Evolutionary conservation across 2,797 vertebrate species (phyloP).

Genomic region (Acipenser ruthenus): DNA sequence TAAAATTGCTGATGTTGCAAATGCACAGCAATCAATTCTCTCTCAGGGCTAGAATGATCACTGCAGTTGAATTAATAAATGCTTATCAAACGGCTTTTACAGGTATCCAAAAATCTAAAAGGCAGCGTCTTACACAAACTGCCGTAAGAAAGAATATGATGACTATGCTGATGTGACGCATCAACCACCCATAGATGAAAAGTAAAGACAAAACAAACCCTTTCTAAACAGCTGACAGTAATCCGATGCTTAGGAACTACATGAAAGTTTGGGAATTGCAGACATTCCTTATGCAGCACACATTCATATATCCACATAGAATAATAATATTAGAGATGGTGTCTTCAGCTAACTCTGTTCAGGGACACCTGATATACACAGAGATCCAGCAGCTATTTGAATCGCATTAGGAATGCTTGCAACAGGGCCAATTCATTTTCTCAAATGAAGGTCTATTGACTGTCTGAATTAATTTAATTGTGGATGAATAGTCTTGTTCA

Average conservation of each 20-base stretch:
- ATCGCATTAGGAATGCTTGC: neutral
- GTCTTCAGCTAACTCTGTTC: neutral
- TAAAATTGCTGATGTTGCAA: neutral
- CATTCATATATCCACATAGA: constrained; percentile 13
- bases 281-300: constrained; percentile 42
- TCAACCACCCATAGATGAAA: constrained; percentile 26
- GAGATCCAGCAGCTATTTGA: constrained; percentile 5
- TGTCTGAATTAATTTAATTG: neutral
- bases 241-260: constrained; percentile 52
- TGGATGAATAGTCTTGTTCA: neutral
- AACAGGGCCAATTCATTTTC: neutral
- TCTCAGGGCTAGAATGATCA: neutral
- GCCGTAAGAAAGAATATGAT: too few species aligned
- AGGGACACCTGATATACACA: constrained; percentile 10
- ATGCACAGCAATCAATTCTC: neutral
- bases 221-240: constrained; percentile 53
- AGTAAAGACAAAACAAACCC: constrained; percentile 38
- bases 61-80: too few species aligned
- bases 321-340: neutral
- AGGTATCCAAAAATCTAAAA: too few species aligned
- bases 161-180: neutral
- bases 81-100: too few species aligned
- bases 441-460: constrained; percentile 2
- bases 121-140: too few species aligned
- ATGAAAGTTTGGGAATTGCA: constrained; percentile 42